phyloP scores from a whole-genome alignment of 2,888 invertebrate species.

The Acrobasis consociella region DNA sequence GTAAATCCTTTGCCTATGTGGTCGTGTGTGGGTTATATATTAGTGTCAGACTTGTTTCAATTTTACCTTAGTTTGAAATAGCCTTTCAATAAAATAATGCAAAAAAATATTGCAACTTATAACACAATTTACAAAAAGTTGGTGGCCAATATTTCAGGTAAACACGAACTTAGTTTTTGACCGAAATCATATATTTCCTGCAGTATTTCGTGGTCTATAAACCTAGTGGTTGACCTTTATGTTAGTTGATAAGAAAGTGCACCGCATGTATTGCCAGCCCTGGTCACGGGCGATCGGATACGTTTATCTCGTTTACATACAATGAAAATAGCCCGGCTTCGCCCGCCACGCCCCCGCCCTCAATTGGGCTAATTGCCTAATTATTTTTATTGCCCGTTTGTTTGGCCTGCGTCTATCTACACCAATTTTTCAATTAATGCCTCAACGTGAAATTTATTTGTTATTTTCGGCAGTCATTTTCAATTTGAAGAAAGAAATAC shows the following conservation, averaged over 20 bases:
- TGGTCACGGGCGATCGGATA: conserved; percentile 35
- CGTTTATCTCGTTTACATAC: conserved; percentile 42
- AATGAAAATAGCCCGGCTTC: conserved; percentile 55
- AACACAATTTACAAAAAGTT: neutral
- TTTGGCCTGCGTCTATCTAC: conserved; percentile 58
- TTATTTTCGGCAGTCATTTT: conserved; percentile 20
- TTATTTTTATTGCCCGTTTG: conserved; percentile 79
- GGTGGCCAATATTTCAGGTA: too few relatives aligned
- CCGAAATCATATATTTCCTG: too few relatives aligned
- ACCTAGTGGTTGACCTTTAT: too few relatives aligned
- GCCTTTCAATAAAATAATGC: too few relatives aligned
- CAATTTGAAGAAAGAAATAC: neutral
- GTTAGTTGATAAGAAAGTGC: too few relatives aligned
- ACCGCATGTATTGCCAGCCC: neutral
- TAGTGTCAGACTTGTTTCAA: too few relatives aligned
- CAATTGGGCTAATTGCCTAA: conserved; percentile 75
- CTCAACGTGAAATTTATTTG: conserved; percentile 34
- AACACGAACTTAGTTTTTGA: too few relatives aligned
- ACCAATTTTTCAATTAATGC: conserved; percentile 64
- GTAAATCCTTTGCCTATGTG: too few relatives aligned
- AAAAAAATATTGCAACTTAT: too few relatives aligned
- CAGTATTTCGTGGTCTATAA: neutral
- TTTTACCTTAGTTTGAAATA: too few relatives aligned
- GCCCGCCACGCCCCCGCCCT: conserved; percentile 60
- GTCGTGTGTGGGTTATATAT: too few relatives aligned